These are phyloP conservation scores for Microcebus murinus DNA, from an alignment of 2,113 vertebrate genomes.

Conservation along the genomic window DNA sequence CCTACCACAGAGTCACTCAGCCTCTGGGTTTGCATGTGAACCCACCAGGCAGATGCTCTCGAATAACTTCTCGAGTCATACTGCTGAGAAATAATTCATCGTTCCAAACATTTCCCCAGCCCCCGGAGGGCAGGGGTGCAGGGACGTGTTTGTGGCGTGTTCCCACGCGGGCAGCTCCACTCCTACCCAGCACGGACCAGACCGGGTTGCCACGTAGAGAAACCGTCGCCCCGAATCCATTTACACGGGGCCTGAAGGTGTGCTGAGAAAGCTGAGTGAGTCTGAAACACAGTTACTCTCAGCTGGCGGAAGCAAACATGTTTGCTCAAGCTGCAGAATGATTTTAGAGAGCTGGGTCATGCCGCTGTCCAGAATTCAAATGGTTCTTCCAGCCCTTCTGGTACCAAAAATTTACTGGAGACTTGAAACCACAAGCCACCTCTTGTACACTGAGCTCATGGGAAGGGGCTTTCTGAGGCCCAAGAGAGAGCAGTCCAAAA, in stretches of 20 bases:
- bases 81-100: constrained; percentile 82
- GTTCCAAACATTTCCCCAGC: constrained; percentile 71
- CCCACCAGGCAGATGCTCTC: constrained; percentile 71
- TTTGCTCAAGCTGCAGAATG: constrained; percentile 57
- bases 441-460: background rate
- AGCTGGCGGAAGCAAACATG: constrained; percentile 69
- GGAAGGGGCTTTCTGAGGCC: background rate
- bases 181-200: constrained; percentile 73
- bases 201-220: constrained; percentile 76
- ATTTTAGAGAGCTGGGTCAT: constrained; percentile 47
- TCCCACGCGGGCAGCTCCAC: background rate
- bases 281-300: constrained; percentile 79
- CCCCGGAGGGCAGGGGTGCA: constrained; percentile 64
- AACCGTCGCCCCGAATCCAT: constrained; percentile 80
- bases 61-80: constrained; percentile 50
- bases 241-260: constrained; percentile 73
- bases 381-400: background rate
- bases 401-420: background rate
- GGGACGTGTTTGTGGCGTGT: background rate
- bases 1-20: constrained; percentile 52
- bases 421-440: background rate
- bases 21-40: constrained; percentile 78
- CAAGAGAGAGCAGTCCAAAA: background rate
- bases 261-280: constrained; percentile 75
- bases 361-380: background rate